Percentiles rank a stretch among this genome's conserved stretches.
These are phyloP conservation scores for Ptychoptera albimana DNA, from an alignment of 2,888 invertebrate genomes.

Conservation along the genomic window DNA sequence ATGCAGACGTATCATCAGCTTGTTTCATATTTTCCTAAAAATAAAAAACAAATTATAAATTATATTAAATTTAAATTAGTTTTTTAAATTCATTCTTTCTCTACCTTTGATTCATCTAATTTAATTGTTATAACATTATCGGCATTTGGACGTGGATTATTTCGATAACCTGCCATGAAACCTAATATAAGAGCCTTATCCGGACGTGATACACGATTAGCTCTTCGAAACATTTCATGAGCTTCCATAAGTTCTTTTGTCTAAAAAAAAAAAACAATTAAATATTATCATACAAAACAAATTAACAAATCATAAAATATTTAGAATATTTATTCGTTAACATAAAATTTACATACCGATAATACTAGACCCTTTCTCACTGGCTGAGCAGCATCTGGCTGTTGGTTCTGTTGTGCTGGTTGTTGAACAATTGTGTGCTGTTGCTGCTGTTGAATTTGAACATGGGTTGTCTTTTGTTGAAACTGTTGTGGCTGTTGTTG, in stretches of 20 bases:
- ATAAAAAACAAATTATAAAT: background rate
- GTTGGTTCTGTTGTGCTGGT: constrained; percentile 20
- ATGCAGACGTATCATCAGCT: constrained; percentile 59
- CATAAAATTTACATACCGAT: constrained; percentile 20
- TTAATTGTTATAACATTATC: constrained; percentile 95
- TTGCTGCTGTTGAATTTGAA: constrained; percentile 7
- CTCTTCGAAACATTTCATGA: constrained; percentile 92
- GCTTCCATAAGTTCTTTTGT: constrained; percentile 93
- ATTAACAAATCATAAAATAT: background rate
- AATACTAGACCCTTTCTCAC: constrained; percentile 23
- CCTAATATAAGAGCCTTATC: constrained; percentile 95
- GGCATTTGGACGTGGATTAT: constrained; percentile 93
- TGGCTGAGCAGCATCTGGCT: constrained; percentile 7
- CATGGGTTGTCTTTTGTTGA: constrained; percentile 9
- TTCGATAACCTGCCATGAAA: constrained; percentile 96
- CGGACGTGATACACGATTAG: constrained; percentile 88
- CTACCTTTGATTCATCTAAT: constrained; percentile 64
- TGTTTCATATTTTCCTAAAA: constrained; percentile 64
- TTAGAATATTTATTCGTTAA: background rate
- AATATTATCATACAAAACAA: constrained; percentile 1
- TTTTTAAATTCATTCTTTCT: background rate
- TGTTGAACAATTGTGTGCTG: constrained; percentile 10
- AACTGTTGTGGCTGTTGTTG: constrained; percentile 28
- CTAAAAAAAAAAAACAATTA: constrained; percentile 34
- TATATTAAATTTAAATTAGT: background rate